Base-by-base conservation (phyloP, 2,888 invertebrate genomes). In the Neria commutata region DNA sequence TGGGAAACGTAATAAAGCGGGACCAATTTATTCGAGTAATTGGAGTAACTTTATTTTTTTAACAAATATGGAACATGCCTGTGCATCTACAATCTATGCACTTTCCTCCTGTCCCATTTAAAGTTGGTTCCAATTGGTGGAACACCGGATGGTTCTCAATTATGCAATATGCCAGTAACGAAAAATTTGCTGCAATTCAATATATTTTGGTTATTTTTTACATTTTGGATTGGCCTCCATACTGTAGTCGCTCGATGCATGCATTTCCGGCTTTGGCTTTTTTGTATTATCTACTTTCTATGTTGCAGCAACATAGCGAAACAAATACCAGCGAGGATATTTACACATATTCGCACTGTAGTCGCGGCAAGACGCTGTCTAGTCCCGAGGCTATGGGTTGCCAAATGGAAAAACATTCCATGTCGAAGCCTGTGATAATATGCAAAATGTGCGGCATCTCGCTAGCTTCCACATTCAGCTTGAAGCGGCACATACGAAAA, bases 381-480 rank as follows among this genome's bases (percentile, higher is more conserved):
- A 74, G 77, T 0, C n/a, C n/a, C 0, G 75, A 73, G 19, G 74
- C 73, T 23, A 68, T 78, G 53, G 71, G 64, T 37, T 68, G 75
- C 0, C 80, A 80, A 62, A 75, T 76, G n/a, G n/a, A n/a, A 70
- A 76, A 78, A 45, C 80, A 80, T 58, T 65, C 73, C 1, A 70
- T 69, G 0, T 65, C 71, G 11, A 70, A 68, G n/a, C 66, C 74
- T 17, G 53, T n/a, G n/a, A 68, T 78, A n/a, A 71, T 75, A 42
- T 80, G 80, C 24, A 68, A 79, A 19, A 58, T 77, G 2, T 80
- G 80, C 33, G 77, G 77, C 4, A 68, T 74, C 0, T 70, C 65
- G 16, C 45, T 78, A 14, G 74, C 70, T 1, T 74, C 71, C 14
- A 77, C 76, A 65, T 70, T 76, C 19, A 73, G 77, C 1, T 62